A percentile compares a stretch with the other conserved stretches of the same genome.
Conservation (phyloP, 2,888 invertebrate species). For the Rutpela maculata region DNA sequence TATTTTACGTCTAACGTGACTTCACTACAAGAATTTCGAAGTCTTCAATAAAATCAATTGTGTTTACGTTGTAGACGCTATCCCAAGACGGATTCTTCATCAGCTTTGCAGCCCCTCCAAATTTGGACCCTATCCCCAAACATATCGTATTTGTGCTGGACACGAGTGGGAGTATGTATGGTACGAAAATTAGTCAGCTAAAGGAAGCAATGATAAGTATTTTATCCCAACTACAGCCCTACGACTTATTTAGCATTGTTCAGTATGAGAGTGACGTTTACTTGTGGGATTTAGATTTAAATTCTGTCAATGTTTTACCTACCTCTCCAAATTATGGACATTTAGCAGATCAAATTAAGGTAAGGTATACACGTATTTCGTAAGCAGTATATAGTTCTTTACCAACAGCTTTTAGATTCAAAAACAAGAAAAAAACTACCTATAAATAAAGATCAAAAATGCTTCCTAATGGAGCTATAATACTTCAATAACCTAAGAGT, state of each 20-base stretch:
- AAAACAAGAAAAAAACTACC: too few species aligned
- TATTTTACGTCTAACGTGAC: too few species aligned
- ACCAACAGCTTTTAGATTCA: too few species aligned
- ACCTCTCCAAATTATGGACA: conserved; percentile 41
- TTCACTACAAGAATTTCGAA: too few species aligned
- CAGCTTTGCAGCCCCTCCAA: conserved; percentile 81
- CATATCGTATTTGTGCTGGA: conserved; percentile 84
- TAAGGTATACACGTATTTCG: too few species aligned
- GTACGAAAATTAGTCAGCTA: conserved; percentile 79
- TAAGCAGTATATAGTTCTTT: too few species aligned
- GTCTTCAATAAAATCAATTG: too few species aligned
- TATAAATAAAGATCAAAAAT: too few species aligned
- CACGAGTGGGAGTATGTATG: conserved; percentile 84
- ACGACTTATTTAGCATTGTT: conserved; percentile 81
- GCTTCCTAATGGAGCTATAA: too few species aligned
- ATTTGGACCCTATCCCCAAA: conserved; percentile 78
- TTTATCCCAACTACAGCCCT: conserved; percentile 76
- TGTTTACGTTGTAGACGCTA: conserved; percentile 76
- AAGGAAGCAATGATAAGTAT: conserved; percentile 81
- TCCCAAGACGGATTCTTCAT: conserved; percentile 83
- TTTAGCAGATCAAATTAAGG: conserved; percentile 42
- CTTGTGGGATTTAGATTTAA: conserved; percentile 73
- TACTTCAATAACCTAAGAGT: too few species aligned
- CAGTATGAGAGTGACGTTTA: conserved; percentile 76
- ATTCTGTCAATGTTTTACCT: conserved; percentile 15